Conservation (phyloP, 2,888 invertebrate genomes). For the Polia nebulosa region DNA sequence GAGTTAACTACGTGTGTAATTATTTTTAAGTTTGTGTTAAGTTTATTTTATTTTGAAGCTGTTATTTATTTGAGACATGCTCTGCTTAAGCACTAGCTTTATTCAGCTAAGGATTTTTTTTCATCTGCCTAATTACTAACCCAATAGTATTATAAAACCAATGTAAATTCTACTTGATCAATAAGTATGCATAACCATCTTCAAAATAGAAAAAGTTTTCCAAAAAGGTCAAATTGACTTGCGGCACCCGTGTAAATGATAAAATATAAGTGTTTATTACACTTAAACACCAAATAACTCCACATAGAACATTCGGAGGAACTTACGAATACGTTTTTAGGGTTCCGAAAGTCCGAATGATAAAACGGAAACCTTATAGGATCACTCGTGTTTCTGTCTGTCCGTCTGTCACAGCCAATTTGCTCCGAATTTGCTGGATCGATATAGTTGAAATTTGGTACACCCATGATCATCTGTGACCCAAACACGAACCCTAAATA, state of each 20-base stretch:
- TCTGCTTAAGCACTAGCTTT: constrained; percentile 1
- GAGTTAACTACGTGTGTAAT: background rate
- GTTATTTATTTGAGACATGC: background rate
- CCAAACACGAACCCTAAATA: no score
- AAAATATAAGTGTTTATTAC: no score
- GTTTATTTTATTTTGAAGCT: background rate
- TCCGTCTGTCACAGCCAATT: no score
- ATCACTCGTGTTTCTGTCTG: no score
- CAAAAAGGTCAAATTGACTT: background rate
- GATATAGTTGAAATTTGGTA: no score
- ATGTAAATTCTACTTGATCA: background rate
- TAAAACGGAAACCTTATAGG: no score
- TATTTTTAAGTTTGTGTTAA: constrained; percentile 7
- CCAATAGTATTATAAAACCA: background rate
- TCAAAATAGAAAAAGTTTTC: background rate
- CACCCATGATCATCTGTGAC: no score
- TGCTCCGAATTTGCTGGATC: no score
- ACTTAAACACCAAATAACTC: constrained; percentile 4
- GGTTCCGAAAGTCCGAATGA: no score
- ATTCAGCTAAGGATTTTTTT: background rate
- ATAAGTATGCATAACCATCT: background rate
- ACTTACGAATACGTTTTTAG: background rate
- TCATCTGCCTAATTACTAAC: background rate
- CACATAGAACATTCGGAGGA: background rate
- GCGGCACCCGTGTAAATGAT: background rate